Evolutionary conservation across 2,888 invertebrate genomes (phyloP), one percentile per base, ranked within the genome.

Genomic region (Hydrotaea diabolus): DNA sequence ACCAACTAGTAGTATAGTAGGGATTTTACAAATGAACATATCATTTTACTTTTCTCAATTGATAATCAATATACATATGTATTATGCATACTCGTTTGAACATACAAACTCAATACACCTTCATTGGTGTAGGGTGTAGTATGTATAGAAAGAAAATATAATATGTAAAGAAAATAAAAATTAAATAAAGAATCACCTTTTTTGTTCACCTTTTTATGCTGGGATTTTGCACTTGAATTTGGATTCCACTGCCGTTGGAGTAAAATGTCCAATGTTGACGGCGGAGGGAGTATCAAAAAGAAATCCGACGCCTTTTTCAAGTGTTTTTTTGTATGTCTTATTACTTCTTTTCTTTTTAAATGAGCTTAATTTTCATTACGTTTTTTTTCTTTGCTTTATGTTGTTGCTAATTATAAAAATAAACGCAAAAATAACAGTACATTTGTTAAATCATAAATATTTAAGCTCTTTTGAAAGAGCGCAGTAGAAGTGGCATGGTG

Each of bases 371-470:
- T 66, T 77, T 26, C 11, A 21, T 53, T 69, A 64, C 21, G 75
- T 69, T 80, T 43, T 72, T 31, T 57, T 72, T 31, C 7, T 31
- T 73, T 59, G 17, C 26, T 75, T 75, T 19, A n/a, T 62, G 43
- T 80, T 83, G 59, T 81, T 66, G 80, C 75, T 84, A 81, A 72
- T 74, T 84, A 59, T 73, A 73, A 81, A 78, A 77, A 85, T 76
- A 81, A 77, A 81, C 19, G 19, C 53, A 77, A 76, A 82, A 85
- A 53, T 85, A 81, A 81, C 78, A 81, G 77, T 85, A 82, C 26
- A 79, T 79, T 80, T 75, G 46, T 75, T 77, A 75, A 77, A 84
- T 81, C 71, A 76, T 76, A 59, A 81, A 73, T 57, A 78, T 77
- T 75, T 64, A 46, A 73, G 21, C 62, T 69, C 49, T 66, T 72